These are phyloP conservation scores for Odontomachus brunneus DNA, from an alignment of 1,140 invertebrate genomes.

Conservation along the genomic window DNA sequence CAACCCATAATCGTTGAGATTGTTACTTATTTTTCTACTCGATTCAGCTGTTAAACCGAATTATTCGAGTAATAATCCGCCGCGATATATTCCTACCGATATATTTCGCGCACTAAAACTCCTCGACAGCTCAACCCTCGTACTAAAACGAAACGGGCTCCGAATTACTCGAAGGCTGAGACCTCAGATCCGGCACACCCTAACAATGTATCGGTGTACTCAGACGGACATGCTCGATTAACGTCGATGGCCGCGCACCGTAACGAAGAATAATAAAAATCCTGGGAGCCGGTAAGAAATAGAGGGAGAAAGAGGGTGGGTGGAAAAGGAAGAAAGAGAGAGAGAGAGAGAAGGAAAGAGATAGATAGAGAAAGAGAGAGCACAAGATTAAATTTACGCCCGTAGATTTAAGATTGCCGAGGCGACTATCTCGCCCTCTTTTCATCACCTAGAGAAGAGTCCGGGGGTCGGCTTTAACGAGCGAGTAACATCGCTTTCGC, in stretches of 20 bases:
- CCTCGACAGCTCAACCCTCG: not conserved
- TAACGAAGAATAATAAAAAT: conserved; percentile 33
- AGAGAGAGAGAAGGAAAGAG: no score
- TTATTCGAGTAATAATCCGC: no score
- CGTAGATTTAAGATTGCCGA: conserved; percentile 36
- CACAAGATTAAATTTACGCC: conserved; percentile 9
- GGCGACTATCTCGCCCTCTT: conserved; percentile 40
- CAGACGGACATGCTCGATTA: conserved; percentile 12
- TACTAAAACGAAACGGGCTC: not conserved
- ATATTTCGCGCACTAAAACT: not conserved
- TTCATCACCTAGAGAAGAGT: conserved; percentile 50
- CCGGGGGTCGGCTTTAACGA: conserved; percentile 51
- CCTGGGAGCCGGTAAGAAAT: not conserved
- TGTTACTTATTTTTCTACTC: no score
- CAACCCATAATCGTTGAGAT: no score
- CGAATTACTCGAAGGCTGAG: not conserved
- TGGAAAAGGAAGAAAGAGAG: no score
- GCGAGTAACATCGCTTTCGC: conserved; percentile 52
- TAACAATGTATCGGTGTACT: not conserved
- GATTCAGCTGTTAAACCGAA: no score
- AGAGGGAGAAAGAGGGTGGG: not conserved
- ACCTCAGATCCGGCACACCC: not conserved
- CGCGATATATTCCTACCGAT: no score
- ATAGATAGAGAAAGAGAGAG: no score
- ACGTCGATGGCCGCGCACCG: not conserved